A percentile compares a stretch with the other conserved stretches of the same genome.
phyloP scores from a whole-genome alignment of 2,113 vertebrate genomes.

The Syngnathus floridae region DNA sequence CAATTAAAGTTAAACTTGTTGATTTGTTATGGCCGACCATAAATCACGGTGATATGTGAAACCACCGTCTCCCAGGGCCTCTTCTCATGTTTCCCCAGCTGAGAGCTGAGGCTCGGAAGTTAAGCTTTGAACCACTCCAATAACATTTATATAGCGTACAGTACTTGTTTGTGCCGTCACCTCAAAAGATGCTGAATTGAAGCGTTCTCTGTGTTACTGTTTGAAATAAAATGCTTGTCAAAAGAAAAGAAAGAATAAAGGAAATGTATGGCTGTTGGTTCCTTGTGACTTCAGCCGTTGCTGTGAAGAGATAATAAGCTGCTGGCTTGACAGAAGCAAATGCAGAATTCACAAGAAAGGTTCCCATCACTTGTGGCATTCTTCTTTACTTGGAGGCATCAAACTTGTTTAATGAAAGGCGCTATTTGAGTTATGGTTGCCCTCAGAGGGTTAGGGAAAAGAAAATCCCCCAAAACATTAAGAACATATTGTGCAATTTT shows the following conservation, averaged over 20 bases:
- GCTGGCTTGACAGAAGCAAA: slow-evolving; percentile 42
- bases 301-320: slow-evolving; percentile 26
- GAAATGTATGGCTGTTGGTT: slow-evolving; percentile 16
- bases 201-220: slow-evolving; percentile 27
- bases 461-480: neutral
- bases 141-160: slow-evolving; percentile 8
- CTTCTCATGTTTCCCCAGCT: slow-evolving; percentile 54
- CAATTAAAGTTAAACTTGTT: slow-evolving; percentile 77
- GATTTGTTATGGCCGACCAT: slow-evolving; percentile 68
- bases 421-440: no score
- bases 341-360: neutral
- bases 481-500: neutral
- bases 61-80: slow-evolving; percentile 54
- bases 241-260: slow-evolving; percentile 9
- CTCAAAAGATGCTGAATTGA: slow-evolving; percentile 37
- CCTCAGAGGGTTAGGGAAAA: neutral
- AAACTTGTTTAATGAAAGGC: neutral
- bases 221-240: slow-evolving; percentile 2
- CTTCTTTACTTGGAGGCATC: neutral
- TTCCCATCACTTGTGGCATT: neutral
- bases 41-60: slow-evolving; percentile 65
- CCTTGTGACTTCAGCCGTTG: slow-evolving; percentile 19
- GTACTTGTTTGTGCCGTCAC: slow-evolving; percentile 34
- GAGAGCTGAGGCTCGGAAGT: slow-evolving; percentile 43
- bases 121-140: slow-evolving; percentile 38